Evolutionary conservation across 1,140 invertebrate genomes (phyloP), one percentile per base, ranked within the genome.

Genomic region (Saxidomus purpurata): DNA sequence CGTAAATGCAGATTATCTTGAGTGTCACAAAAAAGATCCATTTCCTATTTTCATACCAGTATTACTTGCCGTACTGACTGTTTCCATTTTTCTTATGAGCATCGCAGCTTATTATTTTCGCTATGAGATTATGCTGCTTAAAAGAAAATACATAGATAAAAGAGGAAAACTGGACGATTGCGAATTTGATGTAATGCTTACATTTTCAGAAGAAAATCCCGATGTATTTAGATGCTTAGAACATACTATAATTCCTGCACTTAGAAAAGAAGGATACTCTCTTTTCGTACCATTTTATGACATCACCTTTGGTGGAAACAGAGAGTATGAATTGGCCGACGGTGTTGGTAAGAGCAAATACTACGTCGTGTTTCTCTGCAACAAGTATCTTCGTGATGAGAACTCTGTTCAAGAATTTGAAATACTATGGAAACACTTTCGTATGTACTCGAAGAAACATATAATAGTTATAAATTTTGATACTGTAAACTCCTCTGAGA

Each of bases 401-500:
- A 25, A 80, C 49, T 19, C 43, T 31, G 49, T 80, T 34, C 28
- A 40, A 34, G 52, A 80, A 80, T 80, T 80, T 80, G 76, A 80
- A 9, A 17, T 34, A 28, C 1, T 80, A 3, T 80, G 76, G 76
- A 80, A 80, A 6, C 40, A 80, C 15, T 80, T 80, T n/a, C 4
- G 3, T 3, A 49, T 34, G 40, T 25, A 80, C 28, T 31, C 25
- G 31, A 52, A 17, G n/a, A 80, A 80, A 28, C 52, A 80, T 15
- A 52, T 80, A 28, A 55, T 80, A 31, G 76, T 80, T 80, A 40
- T 80, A 25, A 80, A 80, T 43, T 80, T 25, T 11, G 76, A 80
- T 17, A 59, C 19, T 52, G 17, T 55, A 9, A n/a, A 80, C 28
- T 28, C 31, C 0, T 49, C 43, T 36, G 76, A 80, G 28, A 55